Evolutionary conservation across 2,888 invertebrate genomes (phyloP).

Genomic region (Lampropteryx suffumata): DNA sequence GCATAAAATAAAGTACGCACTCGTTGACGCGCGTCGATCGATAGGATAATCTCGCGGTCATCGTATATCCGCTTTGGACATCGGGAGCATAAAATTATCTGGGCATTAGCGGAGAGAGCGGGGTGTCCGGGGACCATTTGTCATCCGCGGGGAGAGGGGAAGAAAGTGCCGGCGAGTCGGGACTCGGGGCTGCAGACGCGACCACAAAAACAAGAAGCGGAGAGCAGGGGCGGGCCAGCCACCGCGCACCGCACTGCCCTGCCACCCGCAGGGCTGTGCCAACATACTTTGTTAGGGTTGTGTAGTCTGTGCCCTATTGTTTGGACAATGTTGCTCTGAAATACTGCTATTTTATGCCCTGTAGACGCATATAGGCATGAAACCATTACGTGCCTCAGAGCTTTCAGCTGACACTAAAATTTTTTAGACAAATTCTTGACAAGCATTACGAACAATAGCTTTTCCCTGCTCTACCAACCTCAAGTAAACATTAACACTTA

Average conservation of each 20-base stretch:
- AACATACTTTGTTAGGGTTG: conserved; percentile 45
- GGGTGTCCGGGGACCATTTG: conserved; percentile 79
- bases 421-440: conserved; percentile 9
- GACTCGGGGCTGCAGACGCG: conserved; percentile 78
- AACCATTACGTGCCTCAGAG: background rate
- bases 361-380: conserved; percentile 24
- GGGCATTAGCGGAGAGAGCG: conserved; percentile 71
- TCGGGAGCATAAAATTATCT: conserved; percentile 78
- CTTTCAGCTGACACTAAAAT: conserved; percentile 17
- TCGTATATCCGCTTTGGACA: conserved; percentile 59
- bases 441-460: background rate
- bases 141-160: conserved; percentile 69
- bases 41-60: conserved; percentile 75
- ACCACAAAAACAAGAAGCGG: conserved; percentile 79
- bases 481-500: too few species aligned
- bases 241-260: conserved; percentile 54
- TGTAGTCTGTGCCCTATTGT: conserved; percentile 44
- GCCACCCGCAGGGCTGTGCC: conserved; percentile 61
- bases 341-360: conserved; percentile 31
- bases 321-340: conserved; percentile 42
- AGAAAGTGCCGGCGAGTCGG: conserved; percentile 71
- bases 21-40: conserved; percentile 74
- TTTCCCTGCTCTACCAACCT: background rate
- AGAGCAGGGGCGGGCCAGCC: conserved; percentile 70
- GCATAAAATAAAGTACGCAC: conserved; percentile 68